Evolutionary conservation across 2,113 vertebrate species (phyloP).

Genomic region (Planiliza haematocheilus): DNA sequence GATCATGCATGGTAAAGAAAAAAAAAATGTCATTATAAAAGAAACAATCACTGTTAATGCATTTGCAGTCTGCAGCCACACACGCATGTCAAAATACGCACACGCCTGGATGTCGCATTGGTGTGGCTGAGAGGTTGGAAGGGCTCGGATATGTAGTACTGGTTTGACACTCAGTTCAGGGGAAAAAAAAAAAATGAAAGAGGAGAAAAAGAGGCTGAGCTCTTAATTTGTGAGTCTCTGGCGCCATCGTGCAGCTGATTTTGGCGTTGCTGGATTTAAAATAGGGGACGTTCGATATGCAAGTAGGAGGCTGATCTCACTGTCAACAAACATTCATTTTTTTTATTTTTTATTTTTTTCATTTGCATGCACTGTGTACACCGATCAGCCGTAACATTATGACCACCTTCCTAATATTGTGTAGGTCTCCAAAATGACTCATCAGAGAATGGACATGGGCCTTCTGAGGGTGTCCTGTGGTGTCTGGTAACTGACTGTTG

Average conservation of each 20-base stretch:
- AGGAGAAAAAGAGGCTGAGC: not conserved
- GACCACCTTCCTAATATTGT: too few relatives aligned
- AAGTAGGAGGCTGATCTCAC: too few relatives aligned
- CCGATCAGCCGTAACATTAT: too few relatives aligned
- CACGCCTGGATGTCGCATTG: slow-evolving; percentile 8
- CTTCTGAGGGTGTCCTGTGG: too few relatives aligned
- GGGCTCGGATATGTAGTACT: not conserved
- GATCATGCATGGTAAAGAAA: slow-evolving; percentile 7
- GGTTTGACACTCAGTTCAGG: not conserved
- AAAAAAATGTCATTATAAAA: too few relatives aligned
- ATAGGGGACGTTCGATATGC: too few relatives aligned
- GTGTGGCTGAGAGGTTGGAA: not conserved
- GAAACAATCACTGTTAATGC: not conserved
- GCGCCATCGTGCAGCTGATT: slow-evolving; percentile 75
- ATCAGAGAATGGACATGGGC: too few relatives aligned
- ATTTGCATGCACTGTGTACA: too few relatives aligned
- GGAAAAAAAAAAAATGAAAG: not conserved
- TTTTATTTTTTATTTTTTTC: too few relatives aligned
- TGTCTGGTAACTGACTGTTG: too few relatives aligned
- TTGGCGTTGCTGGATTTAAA: slow-evolving; percentile 56
- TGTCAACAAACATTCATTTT: too few relatives aligned
- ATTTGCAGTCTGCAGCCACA: not conserved
- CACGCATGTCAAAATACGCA: not conserved
- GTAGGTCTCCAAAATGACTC: too few relatives aligned
- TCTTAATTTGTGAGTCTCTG: slow-evolving; percentile 59